Base-by-base conservation (phyloP, 2,113 vertebrate species). In the Chlamydotis undulata region DNA sequence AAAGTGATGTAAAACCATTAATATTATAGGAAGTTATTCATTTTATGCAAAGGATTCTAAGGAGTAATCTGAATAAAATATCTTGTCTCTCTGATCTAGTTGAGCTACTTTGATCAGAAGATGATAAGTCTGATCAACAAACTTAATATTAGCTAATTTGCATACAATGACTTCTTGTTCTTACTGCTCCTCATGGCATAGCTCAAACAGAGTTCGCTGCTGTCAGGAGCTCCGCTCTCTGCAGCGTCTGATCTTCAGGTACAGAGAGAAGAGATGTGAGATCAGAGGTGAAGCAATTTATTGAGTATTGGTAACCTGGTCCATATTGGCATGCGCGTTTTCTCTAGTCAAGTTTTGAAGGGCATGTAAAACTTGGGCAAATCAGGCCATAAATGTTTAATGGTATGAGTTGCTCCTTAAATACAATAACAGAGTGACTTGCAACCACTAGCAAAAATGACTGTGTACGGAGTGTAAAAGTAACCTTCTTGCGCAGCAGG, bases 1-100 rank as follows among this genome's bases (percentile, higher is more conserved):
- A 92, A 98, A 96, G 94, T 87, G 92, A 96, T 95, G 90, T 96
- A 95, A 98, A 97, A 85, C 83, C 97, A 92, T 93, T 97, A 88
- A 93, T 97, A 97, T 95, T 94, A 96, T 96, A 93, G 96, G 87
- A 95, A 96, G 79, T 95, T 97, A 96, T 95, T 96, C 83, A 89
- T 90, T 93, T 86, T 74, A 96, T 94, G 84, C 74, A 81, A 74
- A 91, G 77, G 87, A 89, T 92, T 95, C 61, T 16, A 4, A 94
- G 89, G 90, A 95, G 71, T 50, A 60, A 67, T 92, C 94, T 95
- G 78, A 97, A 96, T 97, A 96, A 96, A 96, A 68, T 82, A 94
- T 55, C 92, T 93, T 76, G 33, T 61, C 83, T 82, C 31, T 89
- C 55, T 91, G 91, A 87, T 95, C 93, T 92, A 19, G 19, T 56